These are phyloP conservation scores for Galbula dea DNA, from an alignment of 2,113 vertebrate species.

Conservation along the genomic window DNA sequence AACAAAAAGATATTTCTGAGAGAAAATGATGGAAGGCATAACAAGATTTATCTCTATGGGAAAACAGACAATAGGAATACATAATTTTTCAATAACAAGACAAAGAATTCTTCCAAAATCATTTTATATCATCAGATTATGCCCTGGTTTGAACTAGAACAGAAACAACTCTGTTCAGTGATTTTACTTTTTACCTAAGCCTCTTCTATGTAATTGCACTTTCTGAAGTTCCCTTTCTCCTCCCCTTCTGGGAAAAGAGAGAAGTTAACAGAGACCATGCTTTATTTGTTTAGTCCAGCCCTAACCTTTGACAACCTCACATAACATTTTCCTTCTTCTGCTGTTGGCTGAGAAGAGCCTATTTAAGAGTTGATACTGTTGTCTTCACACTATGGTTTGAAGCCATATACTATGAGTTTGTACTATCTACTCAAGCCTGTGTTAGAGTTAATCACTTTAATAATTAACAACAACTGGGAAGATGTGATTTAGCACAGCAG, in stretches of 20 bases:
- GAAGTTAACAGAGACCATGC: too few relatives aligned
- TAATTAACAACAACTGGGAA: too few relatives aligned
- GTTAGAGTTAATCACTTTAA: too few relatives aligned
- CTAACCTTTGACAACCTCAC: neutral
- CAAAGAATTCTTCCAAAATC: neutral
- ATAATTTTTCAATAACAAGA: neutral
- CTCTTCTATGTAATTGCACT: too few relatives aligned
- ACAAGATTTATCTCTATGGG: neutral
- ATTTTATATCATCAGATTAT: neutral
- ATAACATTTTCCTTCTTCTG: neutral
- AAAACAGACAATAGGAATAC: neutral
- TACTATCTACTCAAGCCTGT: neutral
- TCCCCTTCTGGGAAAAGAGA: too few relatives aligned
- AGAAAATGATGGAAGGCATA: neutral
- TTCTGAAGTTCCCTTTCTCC: too few relatives aligned
- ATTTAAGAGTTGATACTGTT: neutral
- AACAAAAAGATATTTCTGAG: neutral
- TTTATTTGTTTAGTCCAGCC: too few relatives aligned
- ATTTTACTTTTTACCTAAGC: too few relatives aligned
- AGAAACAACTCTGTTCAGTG: too few relatives aligned
- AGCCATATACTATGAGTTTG: neutral
- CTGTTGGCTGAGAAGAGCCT: neutral
- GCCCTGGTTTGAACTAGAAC: too few relatives aligned
- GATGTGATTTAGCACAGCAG: too few relatives aligned
- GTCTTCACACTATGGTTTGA: neutral